Base-by-base conservation (phyloP, 35 echinoderm and acorn worm species). In the Acanthaster planci region DNA sequence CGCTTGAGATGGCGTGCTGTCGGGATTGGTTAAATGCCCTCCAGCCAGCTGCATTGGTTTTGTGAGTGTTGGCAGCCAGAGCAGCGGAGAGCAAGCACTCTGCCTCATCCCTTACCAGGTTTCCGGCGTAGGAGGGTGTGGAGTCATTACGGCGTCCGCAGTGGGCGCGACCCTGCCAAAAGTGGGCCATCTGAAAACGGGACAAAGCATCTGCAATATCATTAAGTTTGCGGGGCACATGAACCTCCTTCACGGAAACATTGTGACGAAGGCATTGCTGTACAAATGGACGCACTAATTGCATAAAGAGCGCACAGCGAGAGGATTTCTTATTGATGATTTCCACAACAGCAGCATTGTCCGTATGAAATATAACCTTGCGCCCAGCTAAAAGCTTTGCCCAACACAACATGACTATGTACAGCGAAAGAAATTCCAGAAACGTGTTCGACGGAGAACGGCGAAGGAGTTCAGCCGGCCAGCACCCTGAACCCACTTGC, bases 161-260 rank as follows among this genome's bases (percentile, higher is more conserved):
- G 19, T n/a, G 1, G 85, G 76, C 32, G 85, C 85, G n/a, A 37
- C 8, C 23, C 8, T 8, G 8, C 76, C n/a, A 27, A 34, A 87
- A 87, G 10, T 53, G 39, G n/a, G 3, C 42, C 16, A 18, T 39
- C 85, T 87, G 85, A 40, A 87, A 79, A 35, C 76, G 85, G 26
- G 85, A 87, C 0, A 79, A 36, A 32, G 75, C 68, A 59, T 87
- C 85, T 35, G 85, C 85, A 17, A 87, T 87, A n/a, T 54, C 38
- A 57, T 88, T 88, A 60, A 47, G 12, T 17, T 5, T 15, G 2
- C 77, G 51, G 10, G 76, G 40, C 8, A 80, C 40, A 19, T 88
- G 39, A 3, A 36, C 34, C 16, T 51, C 76, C 23, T 30, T n/a
- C n/a, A n/a, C n/a, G n/a, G n/a, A n/a, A n/a, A n/a, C n/a, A n/a